Evolutionary conservation across 2,113 vertebrate genomes (phyloP), one percentile per base, ranked within the genome.

Genomic region (Saccopteryx bilineata): DNA sequence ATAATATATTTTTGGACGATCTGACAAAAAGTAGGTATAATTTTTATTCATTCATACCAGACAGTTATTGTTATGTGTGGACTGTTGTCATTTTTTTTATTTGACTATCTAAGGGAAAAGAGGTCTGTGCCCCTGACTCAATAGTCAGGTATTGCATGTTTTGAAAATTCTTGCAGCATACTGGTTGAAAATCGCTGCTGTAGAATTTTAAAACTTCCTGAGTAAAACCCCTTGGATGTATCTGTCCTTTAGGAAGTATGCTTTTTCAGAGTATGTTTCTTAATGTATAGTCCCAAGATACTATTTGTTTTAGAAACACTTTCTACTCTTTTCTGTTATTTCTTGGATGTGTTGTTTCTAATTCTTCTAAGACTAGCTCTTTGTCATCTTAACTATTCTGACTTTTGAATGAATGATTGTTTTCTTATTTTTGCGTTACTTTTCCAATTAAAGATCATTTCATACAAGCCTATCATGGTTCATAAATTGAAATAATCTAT

Each of bases 381-480:
- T 19, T 85, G 61, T 78, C 61, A 46, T 23, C 28, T 93, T 85
- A 85, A 83, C 24, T 86, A 46, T 71, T 97, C 31, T 63, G 58
- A 91, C 28, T 94, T 94, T 83, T 58, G 52, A 91, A 26, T 72
- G 58, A 95, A 52, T 28, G 5, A 31, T 84, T 78, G 31, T 56
- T 23, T 7, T 89, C 80, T 78, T 52, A 23, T 76, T 90, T 95
- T 88, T n/a, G 39, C 46, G 91, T 80, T 80, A 81, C 24, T 58
- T 86, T 81, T 91, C 76, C 46, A 72, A 26, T 88, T 84, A 87
- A 91, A 58, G 26, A 61, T 78, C 60, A 79, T 91, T 87, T 85
- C 26, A n/a, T 93, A 63, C 21, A 92, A 90, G 12, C 8, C 26
- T 81, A 2, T 85, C 72, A 85, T 80, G 26, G n/a, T 68, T 89